Percentiles rank a stretch among this genome's conserved stretches.
These are phyloP conservation scores for Andrena minutula DNA, from an alignment of 2,888 invertebrate genomes.

Conservation along the genomic window DNA sequence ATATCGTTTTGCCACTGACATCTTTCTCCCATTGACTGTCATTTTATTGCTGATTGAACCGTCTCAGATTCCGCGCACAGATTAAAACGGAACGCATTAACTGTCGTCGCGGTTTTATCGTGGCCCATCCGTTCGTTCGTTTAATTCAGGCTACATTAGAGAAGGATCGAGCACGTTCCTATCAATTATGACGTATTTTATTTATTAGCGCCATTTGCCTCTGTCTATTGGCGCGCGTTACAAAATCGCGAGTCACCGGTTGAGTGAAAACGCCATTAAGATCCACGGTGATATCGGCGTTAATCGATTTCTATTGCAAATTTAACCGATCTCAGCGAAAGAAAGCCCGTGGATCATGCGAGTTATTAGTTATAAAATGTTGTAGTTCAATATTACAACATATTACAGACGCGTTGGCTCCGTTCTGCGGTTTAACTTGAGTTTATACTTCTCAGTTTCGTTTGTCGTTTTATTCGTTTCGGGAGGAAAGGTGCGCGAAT, in stretches of 20 bases:
- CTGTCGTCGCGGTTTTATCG: constrained; percentile 43
- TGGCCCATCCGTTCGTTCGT: background rate
- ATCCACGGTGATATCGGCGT: background rate
- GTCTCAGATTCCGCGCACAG: constrained; percentile 35
- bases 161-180: background rate
- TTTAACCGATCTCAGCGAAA: background rate
- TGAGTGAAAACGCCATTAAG: background rate
- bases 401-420: background rate
- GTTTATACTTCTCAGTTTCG: no score
- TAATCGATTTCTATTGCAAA: background rate
- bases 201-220: constrained; percentile 1
- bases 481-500: background rate
- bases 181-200: constrained; percentile 3
- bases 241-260: background rate
- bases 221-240: background rate
- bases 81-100: constrained; percentile 46
- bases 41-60: constrained; percentile 35
- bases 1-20: constrained; percentile 20
- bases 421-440: background rate
- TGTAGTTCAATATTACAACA: background rate
- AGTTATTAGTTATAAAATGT: constrained; percentile 5
- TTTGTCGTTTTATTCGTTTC: no score
- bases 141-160: background rate
- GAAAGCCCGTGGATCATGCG: background rate
- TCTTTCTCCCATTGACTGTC: constrained; percentile 8